Evolutionary conservation across 2,113 vertebrate genomes (phyloP).

Genomic region (Calyptommatus sinebrachiatus): DNA sequence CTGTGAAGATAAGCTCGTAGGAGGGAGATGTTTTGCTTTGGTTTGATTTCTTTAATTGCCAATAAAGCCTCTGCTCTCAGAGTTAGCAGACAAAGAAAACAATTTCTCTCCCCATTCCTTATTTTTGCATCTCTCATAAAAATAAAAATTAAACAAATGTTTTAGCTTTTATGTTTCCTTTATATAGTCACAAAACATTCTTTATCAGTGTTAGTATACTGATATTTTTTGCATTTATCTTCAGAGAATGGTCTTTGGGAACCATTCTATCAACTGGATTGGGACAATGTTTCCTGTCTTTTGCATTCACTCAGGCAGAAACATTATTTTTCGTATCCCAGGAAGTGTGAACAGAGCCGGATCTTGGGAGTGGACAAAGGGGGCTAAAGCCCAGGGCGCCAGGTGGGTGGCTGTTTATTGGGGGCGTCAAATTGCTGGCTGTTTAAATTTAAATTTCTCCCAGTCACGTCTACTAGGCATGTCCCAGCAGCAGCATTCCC

Average conservation of each 20-base stretch:
- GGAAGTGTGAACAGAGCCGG: too few relatives aligned
- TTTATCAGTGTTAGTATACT: conserved; percentile 16
- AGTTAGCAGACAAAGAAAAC: conserved; percentile 38
- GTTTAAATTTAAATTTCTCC: too few relatives aligned
- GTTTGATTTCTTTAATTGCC: conserved; percentile 52
- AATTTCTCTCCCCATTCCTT: conserved; percentile 35
- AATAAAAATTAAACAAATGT: conserved; percentile 17
- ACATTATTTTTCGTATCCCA: too few relatives aligned
- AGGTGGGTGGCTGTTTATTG: too few relatives aligned
- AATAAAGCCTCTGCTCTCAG: conserved; percentile 37
- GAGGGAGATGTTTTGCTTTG: conserved; percentile 40
- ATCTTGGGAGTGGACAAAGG: too few relatives aligned
- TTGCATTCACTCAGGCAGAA: too few relatives aligned
- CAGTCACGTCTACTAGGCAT: too few relatives aligned
- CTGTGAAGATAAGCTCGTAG: conserved; percentile 53
- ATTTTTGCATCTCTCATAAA: conserved; percentile 41
- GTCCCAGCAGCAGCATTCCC: too few relatives aligned
- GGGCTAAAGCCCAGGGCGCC: too few relatives aligned
- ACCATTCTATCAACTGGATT: too few relatives aligned
- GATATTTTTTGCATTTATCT: not conserved
- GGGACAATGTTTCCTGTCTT: too few relatives aligned
- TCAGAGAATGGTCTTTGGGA: not conserved
- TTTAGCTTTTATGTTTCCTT: conserved; percentile 36
- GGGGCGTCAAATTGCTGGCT: too few relatives aligned
- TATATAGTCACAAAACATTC: conserved; percentile 36